Base-by-base conservation (phyloP, 2,888 invertebrate species). In the Eubasilissa splendida region DNA sequence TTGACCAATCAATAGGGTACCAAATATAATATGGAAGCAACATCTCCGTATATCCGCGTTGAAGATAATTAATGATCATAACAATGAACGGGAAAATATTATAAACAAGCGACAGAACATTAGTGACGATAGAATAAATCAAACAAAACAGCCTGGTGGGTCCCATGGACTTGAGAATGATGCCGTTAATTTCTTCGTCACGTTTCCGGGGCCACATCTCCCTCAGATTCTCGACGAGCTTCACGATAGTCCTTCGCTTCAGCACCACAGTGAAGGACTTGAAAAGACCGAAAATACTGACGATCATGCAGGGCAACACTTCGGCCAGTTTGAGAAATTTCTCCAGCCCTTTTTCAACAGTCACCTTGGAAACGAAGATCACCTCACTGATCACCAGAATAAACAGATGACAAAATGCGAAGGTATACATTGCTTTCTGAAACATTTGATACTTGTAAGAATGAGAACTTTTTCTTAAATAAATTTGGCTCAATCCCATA, bases 11-110 rank as follows among this genome's bases (percentile, higher is more conserved):
- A n/a, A 75, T 76, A 10, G 83, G 83, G 76, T 83, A 83, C 78
- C 80, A 83, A 31, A 83, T 80, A 50, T 78, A 76, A n/a, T 83
- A 83, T 4, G 83, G 83, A 12, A 83, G 58, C 5, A 81, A 50
- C 71, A 80, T 76, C 10, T 65, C 63, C 7, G 77, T 71, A 8
- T 65, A 22, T 52, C 78, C 76, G 14, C 54, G 54, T 14, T 76
- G 54, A 4, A 56, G 10, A 33, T 77, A 78, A 12, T 63, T 80
- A 12, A 76, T 58, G 8, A 80, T 11, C 82, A 83, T 82, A 11
- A 82, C 33, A n/a, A 80, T 71, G 10, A 83, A 14, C 2, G 83
- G 83, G 22, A 83, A 82, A 3, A 83, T 68, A 74, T 83, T 82
- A 58, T 83, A 83, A 31, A 82, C 80, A 54, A 77, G 42, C 11